Conservation (phyloP, 2,797 vertebrate species). For the Nasua narica region DNA sequence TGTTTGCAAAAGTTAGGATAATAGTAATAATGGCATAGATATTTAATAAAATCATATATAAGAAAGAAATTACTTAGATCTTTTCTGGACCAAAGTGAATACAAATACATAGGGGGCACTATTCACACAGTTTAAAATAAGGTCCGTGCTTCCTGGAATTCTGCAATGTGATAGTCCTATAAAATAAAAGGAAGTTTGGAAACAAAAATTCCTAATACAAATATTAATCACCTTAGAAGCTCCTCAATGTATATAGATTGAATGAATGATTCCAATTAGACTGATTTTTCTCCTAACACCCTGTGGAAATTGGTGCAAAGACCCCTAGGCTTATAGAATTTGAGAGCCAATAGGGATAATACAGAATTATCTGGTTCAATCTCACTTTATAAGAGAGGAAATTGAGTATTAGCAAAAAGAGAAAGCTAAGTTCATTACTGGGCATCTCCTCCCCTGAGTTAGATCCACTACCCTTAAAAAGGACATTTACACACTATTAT, state of each 20-base stretch:
- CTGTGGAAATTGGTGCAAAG: background rate
- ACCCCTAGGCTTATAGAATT: background rate
- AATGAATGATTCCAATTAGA: background rate
- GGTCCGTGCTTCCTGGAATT: background rate
- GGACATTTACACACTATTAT: too few relatives aligned
- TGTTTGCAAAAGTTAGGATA: background rate
- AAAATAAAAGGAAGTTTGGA: background rate
- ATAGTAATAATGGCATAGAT: background rate
- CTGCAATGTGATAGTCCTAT: background rate
- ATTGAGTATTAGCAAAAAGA: background rate
- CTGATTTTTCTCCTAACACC: background rate
- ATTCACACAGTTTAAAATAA: background rate
- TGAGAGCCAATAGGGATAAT: background rate
- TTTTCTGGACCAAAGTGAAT: background rate
- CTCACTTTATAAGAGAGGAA: background rate
- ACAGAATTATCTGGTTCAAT: background rate
- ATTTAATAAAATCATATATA: background rate
- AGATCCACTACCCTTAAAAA: background rate
- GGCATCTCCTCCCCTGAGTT: background rate
- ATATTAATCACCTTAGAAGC: background rate
- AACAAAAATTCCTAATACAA: background rate
- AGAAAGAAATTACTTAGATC: background rate
- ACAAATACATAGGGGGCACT: background rate
- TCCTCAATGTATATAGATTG: background rate
- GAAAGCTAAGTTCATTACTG: background rate